Percentiles rank a stretch among this genome's conserved stretches.
These are phyloP conservation scores for Archocentrus centrarchus DNA, from an alignment of 2,113 vertebrate species.

Conservation along the genomic window DNA sequence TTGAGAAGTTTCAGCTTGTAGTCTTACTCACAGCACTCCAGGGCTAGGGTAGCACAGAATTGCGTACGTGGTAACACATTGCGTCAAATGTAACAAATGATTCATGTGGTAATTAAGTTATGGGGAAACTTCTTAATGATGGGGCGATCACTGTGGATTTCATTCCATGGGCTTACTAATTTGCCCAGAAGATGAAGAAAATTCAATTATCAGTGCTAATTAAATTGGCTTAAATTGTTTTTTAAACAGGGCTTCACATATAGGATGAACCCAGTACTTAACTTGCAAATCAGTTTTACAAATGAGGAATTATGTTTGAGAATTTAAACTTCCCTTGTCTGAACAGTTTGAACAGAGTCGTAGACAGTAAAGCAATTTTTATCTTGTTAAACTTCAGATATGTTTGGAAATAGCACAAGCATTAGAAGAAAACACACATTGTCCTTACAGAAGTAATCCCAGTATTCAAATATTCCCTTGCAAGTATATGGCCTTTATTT, in stretches of 20 bases:
- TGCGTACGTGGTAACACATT: neutral
- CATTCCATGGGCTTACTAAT: neutral
- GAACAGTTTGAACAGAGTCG: neutral
- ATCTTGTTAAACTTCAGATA: neutral
- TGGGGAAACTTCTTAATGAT: conserved; percentile 12
- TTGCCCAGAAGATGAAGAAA: conserved; percentile 23
- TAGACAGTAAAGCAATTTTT: neutral
- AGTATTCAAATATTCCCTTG: neutral
- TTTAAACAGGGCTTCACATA: neutral
- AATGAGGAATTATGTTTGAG: neutral
- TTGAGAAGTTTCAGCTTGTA: conserved; percentile 27
- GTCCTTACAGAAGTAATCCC: neutral
- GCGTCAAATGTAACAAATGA: neutral
- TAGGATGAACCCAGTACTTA: neutral
- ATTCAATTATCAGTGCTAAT: conserved; percentile 46
- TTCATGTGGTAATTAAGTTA: neutral
- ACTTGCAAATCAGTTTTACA: conserved; percentile 1
- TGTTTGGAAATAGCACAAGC: neutral
- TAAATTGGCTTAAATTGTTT: conserved; percentile 22
- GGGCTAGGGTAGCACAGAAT: conserved; percentile 1
- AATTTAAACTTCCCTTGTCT: neutral
- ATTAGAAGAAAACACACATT: neutral
- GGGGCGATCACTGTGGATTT: neutral
- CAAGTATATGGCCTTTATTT: neutral
- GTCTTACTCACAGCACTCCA: conserved; percentile 7